Conservation (phyloP, 2,888 invertebrate genomes). For the Pristionchus mayeri region DNA sequence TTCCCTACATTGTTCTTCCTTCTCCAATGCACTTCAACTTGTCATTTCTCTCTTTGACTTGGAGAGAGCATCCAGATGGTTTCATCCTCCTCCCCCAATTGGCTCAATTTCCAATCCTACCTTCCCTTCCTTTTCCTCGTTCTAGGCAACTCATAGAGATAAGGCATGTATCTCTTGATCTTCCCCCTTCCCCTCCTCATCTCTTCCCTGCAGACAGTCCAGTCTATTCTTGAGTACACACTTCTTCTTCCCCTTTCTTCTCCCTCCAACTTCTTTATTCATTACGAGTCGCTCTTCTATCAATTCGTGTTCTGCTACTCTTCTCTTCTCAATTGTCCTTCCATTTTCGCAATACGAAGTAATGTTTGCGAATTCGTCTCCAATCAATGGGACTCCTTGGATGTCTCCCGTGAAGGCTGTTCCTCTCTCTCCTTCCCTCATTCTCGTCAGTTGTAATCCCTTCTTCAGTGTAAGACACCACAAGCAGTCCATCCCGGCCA, state of each 20-base stretch:
- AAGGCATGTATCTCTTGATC: neutral
- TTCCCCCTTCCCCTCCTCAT: slow-evolving; percentile 5
- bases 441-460: slow-evolving; percentile 27
- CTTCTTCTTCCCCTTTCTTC: neutral
- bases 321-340: neutral
- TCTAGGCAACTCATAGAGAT: neutral
- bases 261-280: slow-evolving; percentile 34
- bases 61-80: neutral
- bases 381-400: neutral
- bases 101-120: neutral
- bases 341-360: no score
- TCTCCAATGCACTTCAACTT: slow-evolving; percentile 20
- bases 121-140: neutral
- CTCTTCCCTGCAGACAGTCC: neutral
- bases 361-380: no score
- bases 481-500: slow-evolving; percentile 22
- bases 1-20: neutral
- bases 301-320: no score
- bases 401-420: neutral
- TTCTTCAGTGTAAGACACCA: slow-evolving; percentile 45
- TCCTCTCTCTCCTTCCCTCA: slow-evolving; percentile 22
- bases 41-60: neutral
- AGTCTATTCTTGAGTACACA: neutral
- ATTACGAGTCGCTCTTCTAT: neutral
- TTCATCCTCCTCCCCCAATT: neutral